Evolutionary conservation across 2,888 invertebrate species (phyloP).

Genomic region (Drosophila nr. perissopoda): DNA sequence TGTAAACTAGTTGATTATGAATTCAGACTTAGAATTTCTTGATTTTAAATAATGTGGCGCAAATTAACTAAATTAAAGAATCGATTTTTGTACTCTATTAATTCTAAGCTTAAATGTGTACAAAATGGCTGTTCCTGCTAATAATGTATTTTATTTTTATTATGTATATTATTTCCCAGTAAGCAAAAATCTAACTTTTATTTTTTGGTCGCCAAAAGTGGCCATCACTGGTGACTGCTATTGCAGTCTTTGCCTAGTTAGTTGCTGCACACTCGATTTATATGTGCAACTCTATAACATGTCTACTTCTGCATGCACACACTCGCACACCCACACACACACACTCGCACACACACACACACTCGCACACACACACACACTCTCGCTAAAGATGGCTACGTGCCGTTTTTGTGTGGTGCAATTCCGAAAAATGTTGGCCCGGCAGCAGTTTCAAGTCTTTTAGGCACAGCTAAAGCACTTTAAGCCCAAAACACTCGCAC

Average conservation of each 20-base stretch:
- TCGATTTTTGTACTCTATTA: not conserved
- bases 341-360: slow-evolving; percentile 17
- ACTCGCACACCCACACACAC: no score
- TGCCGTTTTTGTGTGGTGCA: slow-evolving; percentile 65
- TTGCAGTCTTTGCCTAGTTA: slow-evolving; percentile 31
- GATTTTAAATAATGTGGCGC: not conserved
- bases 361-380: slow-evolving; percentile 3
- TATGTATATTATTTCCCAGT: not conserved
- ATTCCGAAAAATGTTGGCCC: slow-evolving; percentile 57
- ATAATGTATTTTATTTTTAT: no score
- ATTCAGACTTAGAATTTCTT: not conserved
- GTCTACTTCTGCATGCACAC: slow-evolving; percentile 52
- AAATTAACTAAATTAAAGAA: not conserved
- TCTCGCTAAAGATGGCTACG: slow-evolving; percentile 59
- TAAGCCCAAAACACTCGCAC: slow-evolving; percentile 43
- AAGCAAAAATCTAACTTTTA: not conserved
- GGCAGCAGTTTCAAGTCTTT: slow-evolving; percentile 45
- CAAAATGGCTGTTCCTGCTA: no score
- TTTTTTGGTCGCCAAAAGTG: not conserved
- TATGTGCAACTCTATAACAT: slow-evolving; percentile 66
- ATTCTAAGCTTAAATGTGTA: not conserved
- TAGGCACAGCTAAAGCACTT: slow-evolving; percentile 60
- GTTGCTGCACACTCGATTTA: slow-evolving; percentile 60
- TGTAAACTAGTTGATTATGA: not conserved
- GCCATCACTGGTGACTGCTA: slow-evolving; percentile 7